A percentile compares a stretch with the other conserved stretches of the same genome.
phyloP scores from a whole-genome alignment of 1,140 invertebrate genomes.

The Hormaphis cornu region DNA sequence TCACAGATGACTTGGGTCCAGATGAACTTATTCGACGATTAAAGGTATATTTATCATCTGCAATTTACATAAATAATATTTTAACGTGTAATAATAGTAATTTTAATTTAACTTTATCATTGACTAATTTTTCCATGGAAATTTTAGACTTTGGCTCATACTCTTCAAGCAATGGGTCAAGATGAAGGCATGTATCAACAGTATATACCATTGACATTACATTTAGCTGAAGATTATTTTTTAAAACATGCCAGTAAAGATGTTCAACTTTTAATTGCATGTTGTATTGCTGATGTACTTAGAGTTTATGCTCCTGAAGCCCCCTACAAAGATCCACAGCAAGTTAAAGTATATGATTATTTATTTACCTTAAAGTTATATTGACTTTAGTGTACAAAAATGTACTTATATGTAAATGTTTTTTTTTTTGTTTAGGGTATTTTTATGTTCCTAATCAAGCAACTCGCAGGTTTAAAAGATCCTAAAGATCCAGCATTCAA shows the following conservation, averaged over 20 bases:
- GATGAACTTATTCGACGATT: conserved; percentile 90
- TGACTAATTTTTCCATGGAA: neutral
- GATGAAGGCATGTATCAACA: conserved; percentile 86
- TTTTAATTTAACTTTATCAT: neutral
- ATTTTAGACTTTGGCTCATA: conserved; percentile 69
- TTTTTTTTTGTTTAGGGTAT: conserved; percentile 56
- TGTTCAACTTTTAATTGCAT: conserved; percentile 88
- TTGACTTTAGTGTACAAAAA: neutral
- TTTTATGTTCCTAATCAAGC: conserved; percentile 91
- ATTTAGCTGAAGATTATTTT: conserved; percentile 87
- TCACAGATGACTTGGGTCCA: conserved; percentile 83
- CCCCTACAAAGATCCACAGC: conserved; percentile 89
- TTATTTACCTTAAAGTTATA: conserved; percentile 16
- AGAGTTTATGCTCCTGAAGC: conserved; percentile 97
- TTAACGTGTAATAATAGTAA: neutral
- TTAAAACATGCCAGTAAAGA: conserved; percentile 82
- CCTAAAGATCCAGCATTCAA: conserved; percentile 96
- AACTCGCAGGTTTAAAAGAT: conserved; percentile 85
- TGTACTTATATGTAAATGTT: neutral
- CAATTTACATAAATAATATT: neutral
- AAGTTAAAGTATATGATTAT: conserved; percentile 59
- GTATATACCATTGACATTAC: conserved; percentile 85
- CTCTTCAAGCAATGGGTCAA: conserved; percentile 92
- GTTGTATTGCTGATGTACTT: conserved; percentile 93
- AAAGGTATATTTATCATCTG: conserved; percentile 60